These are phyloP conservation scores for Acronicta leporina DNA, from an alignment of 2,888 invertebrate species.

Conservation along the genomic window DNA sequence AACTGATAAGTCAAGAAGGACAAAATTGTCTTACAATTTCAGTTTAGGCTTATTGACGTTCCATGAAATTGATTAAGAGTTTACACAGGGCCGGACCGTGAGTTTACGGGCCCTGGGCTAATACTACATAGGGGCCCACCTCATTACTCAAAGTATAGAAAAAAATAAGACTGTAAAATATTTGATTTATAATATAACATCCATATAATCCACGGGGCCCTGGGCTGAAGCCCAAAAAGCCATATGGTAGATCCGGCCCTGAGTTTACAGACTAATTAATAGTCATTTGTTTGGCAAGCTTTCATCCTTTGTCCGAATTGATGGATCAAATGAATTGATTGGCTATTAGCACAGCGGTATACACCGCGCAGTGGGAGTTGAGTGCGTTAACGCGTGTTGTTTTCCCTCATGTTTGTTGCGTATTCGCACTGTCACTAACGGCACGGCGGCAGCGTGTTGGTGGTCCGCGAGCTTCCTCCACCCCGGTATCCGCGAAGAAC, in stretches of 20 bases:
- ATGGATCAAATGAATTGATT: constrained; percentile 11
- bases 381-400: constrained; percentile 86
- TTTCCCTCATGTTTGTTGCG: constrained; percentile 84
- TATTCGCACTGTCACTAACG: constrained; percentile 86
- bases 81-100: too few species aligned
- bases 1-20: constrained; percentile 30
- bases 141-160: too few species aligned
- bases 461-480: constrained; percentile 88
- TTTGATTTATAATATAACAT: too few species aligned
- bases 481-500: constrained; percentile 90
- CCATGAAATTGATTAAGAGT: constrained; percentile 4
- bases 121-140: too few species aligned
- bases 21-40: constrained; percentile 19
- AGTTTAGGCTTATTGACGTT: constrained; percentile 15
- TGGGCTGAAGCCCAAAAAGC: too few species aligned
- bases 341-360: constrained; percentile 24
- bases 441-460: constrained; percentile 84
- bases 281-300: not conserved
- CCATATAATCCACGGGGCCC: too few species aligned
- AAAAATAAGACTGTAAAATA: too few species aligned
- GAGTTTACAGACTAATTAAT: not conserved
- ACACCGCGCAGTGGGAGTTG: constrained; percentile 62
- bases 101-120: too few species aligned
- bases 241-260: too few species aligned
- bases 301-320: constrained; percentile 16